phyloP scores from a whole-genome alignment of 1,140 invertebrate species.

The Plectus sambesii region DNA sequence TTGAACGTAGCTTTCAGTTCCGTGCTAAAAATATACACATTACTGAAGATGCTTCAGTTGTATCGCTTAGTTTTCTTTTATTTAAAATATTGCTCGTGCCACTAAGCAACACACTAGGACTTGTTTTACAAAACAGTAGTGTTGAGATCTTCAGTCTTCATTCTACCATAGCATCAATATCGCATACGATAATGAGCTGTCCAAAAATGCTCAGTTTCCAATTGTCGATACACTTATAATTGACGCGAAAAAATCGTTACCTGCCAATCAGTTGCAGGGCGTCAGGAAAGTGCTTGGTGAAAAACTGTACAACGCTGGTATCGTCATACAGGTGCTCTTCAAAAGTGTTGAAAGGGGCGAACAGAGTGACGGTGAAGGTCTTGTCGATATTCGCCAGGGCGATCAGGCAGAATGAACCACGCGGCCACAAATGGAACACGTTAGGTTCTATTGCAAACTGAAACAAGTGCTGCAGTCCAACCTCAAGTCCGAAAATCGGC shows the following conservation, averaged over 20 bases:
- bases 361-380: slow-evolving; percentile 88
- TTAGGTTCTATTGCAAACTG: slow-evolving; percentile 73
- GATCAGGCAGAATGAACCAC: slow-evolving; percentile 92
- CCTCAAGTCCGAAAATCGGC: too few species aligned
- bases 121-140: too few species aligned
- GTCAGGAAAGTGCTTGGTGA: slow-evolving; percentile 69
- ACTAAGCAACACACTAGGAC: too few species aligned
- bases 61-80: too few species aligned
- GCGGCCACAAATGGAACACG: slow-evolving; percentile 92
- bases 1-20: slow-evolving; percentile 28
- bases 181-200: too few species aligned
- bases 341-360: slow-evolving; percentile 77
- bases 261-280: slow-evolving; percentile 69
- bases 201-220: too few species aligned
- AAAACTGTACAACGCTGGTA: slow-evolving; percentile 65
- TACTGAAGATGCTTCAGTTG: not conserved
- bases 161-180: too few species aligned
- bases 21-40: slow-evolving; percentile 14
- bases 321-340: slow-evolving; percentile 55
- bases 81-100: too few species aligned
- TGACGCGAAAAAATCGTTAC: slow-evolving; percentile 42
- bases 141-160: too few species aligned
- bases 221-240: too few species aligned
- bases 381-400: slow-evolving; percentile 84
- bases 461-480: slow-evolving; percentile 22